These are phyloP conservation scores for Ophion ventricosus DNA, from an alignment of 2,888 invertebrate genomes.

Conservation along the genomic window DNA sequence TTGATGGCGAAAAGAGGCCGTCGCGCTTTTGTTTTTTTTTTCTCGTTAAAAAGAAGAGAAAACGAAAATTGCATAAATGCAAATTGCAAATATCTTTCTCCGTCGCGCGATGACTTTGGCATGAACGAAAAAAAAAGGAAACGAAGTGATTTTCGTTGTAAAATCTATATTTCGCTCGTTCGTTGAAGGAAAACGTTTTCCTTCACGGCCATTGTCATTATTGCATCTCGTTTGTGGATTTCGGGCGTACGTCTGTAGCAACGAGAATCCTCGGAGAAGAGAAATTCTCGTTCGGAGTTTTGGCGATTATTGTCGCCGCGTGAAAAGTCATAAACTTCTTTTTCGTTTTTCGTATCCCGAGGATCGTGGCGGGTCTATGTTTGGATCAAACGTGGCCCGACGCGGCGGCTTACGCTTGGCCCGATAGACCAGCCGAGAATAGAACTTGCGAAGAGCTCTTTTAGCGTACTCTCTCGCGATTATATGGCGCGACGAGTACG, in stretches of 20 bases:
- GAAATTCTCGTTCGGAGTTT: too few species aligned
- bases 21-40: too few species aligned
- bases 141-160: conserved; percentile 57
- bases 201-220: conserved; percentile 42
- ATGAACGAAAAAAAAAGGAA: conserved; percentile 30
- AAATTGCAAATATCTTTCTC: not conserved
- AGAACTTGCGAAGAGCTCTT: conserved; percentile 9
- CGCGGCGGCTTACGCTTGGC: conserved; percentile 38
- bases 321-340: not conserved
- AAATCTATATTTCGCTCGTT: conserved; percentile 58
- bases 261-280: too few species aligned
- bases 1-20: not conserved
- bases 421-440: conserved; percentile 51
- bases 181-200: conserved; percentile 22
- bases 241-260: not conserved
- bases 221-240: conserved; percentile 50
- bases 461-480: not conserved
- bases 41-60: not conserved
- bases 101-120: not conserved
- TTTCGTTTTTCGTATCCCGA: not conserved
- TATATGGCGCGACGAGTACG: not conserved
- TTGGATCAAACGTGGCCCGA: conserved; percentile 47
- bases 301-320: too few species aligned
- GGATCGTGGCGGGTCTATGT: conserved; percentile 27
- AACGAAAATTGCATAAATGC: not conserved